Evolutionary conservation across 2,797 vertebrate genomes (phyloP).

Genomic region (Rhyacichthys aspro): DNA sequence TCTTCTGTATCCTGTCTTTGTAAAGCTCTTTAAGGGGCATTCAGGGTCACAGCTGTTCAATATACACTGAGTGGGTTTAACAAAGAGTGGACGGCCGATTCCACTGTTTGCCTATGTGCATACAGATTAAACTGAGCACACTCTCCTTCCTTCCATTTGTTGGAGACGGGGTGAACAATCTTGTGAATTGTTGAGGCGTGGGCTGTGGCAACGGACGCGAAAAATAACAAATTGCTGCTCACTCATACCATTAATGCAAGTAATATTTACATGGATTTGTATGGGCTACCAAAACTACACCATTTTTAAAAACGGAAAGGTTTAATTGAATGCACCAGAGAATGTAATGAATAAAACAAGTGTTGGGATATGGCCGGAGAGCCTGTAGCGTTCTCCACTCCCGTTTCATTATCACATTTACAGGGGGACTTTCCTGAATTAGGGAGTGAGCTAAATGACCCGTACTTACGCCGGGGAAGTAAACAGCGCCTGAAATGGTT

Average conservation of each 20-base stretch:
- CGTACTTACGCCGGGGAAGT: conserved; percentile 35
- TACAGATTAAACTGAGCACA: conserved; percentile 14
- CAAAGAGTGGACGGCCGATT: neutral
- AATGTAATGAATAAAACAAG: conserved; percentile 12
- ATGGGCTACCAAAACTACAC: neutral
- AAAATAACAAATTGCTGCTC: conserved; percentile 11
- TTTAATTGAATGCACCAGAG: conserved; percentile 31
- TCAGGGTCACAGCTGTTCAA: neutral
- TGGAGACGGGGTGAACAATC: conserved; percentile 7
- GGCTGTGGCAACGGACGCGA: conserved; percentile 6
- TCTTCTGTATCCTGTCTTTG: conserved; percentile 15
- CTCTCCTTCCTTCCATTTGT: conserved; percentile 2
- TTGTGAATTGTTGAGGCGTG: conserved; percentile 19
- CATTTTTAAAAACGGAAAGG: conserved; percentile 21
- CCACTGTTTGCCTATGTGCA: conserved; percentile 17
- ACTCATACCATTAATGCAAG: conserved; percentile 17
- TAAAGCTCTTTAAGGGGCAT: neutral
- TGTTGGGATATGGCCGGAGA: neutral
- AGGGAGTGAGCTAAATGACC: conserved; percentile 62
- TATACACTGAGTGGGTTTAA: neutral
- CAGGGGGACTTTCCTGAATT: conserved; percentile 48
- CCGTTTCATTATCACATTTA: neutral
- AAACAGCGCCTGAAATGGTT: conserved; percentile 60
- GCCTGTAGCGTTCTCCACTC: neutral
- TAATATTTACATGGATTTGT: conserved; percentile 22